Evolutionary conservation across 2,113 vertebrate species (phyloP), one percentile per base, ranked within the genome.

Genomic region (Malurus melanocephalus): DNA sequence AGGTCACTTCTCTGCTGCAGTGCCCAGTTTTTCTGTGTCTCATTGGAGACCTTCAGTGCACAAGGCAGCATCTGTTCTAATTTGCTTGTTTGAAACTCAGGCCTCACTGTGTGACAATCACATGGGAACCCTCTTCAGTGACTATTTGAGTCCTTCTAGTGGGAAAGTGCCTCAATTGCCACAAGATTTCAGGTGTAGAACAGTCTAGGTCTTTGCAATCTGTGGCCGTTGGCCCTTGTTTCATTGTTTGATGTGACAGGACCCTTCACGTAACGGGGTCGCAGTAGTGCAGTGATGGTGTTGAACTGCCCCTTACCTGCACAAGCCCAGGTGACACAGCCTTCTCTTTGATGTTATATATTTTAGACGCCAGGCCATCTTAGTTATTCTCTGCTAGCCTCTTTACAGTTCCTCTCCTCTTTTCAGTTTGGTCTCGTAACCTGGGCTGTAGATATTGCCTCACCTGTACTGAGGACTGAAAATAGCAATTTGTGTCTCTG

Each of bases 301-400:
- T 45, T 83, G 5, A 85, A 52, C 15, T 43, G 4, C 19, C 4
- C 2, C 9, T 48, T n/a, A 42, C 10, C 9, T 76, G 38, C 23
- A 38, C 2, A 11, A 79, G 11, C 26, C 10, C 8, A 23, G 16
- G 17, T 66, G 38, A 22, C n/a, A 35, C 22, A 51, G 10, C 9
- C 16, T 66, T 3, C n/a, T 82, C 46, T 76, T 76, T 21, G 3
- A 11, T 11, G 2, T 67, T 60, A 7, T 0, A 0, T 79, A 2
- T 85, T 88, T 85, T 69, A 80, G 59, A 69, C 11, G 7, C 3
- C 11, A 65, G 8, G 21, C 11, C 4, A 30, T 62, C 18, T 65
- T n/a, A 12, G 13, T 74, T 56, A 61, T 72, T 88, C n/a, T 68
- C 19, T 85, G 9, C 9, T 61, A 51, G 9, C 28, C 30, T 82